phyloP scores from a whole-genome alignment of 2,888 invertebrate species.

The Tanypteryx hageni region DNA sequence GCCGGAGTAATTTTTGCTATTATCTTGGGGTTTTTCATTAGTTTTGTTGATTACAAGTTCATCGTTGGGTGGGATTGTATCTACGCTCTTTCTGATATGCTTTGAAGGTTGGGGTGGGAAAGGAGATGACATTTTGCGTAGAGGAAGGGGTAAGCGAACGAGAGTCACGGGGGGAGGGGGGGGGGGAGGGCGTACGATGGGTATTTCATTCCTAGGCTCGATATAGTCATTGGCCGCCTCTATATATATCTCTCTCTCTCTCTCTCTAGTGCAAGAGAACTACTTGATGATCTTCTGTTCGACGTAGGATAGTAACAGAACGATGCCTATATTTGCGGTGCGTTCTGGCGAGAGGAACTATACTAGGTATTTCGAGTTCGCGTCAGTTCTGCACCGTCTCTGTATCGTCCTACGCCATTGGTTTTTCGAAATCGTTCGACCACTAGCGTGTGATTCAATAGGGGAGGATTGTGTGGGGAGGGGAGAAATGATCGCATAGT shows the following conservation, averaged over 20 bases:
- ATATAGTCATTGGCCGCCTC: neutral
- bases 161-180: neutral
- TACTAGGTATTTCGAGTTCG: too few species aligned
- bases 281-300: neutral
- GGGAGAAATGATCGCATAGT: too few species aligned
- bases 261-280: neutral
- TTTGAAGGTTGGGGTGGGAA: neutral
- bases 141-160: neutral
- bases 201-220: conserved; percentile 8
- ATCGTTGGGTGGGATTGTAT: too few species aligned
- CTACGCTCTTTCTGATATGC: neutral
- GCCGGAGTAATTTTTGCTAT: too few species aligned
- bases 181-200: neutral
- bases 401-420: too few species aligned
- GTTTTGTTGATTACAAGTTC: too few species aligned
- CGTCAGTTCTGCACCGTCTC: too few species aligned
- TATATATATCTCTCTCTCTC: too few species aligned
- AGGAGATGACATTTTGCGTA: neutral
- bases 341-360: neutral
- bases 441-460: too few species aligned
- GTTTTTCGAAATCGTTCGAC: too few species aligned
- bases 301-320: neutral
- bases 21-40: too few species aligned
- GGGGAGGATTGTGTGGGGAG: too few species aligned
- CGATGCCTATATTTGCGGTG: neutral